phyloP scores from a whole-genome alignment of 2,888 invertebrate species.

The Tachystola acroxantha region DNA sequence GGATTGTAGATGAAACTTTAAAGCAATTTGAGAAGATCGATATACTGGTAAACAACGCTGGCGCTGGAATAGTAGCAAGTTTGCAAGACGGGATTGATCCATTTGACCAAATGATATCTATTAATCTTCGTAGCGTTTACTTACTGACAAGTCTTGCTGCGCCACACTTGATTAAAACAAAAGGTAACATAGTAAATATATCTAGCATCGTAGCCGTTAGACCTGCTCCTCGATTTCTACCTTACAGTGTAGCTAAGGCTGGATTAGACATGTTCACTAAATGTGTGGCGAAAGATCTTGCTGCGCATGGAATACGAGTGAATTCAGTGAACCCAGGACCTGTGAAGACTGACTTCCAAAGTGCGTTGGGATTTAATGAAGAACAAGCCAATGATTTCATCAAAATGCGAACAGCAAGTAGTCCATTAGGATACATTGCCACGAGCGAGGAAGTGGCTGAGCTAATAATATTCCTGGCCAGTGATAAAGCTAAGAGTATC shows the following conservation, averaged over 20 bases:
- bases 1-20: slow-evolving; percentile 14
- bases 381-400: not conserved
- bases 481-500: slow-evolving; percentile 12
- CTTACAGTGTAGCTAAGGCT: slow-evolving; percentile 83
- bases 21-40: slow-evolving; percentile 17
- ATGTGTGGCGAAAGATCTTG: slow-evolving; percentile 81
- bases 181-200: slow-evolving; percentile 20
- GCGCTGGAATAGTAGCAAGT: slow-evolving; percentile 8
- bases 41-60: slow-evolving; percentile 20
- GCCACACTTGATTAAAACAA: slow-evolving; percentile 14
- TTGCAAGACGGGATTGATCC: slow-evolving; percentile 10
- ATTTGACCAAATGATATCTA: slow-evolving; percentile 14
- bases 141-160: slow-evolving; percentile 14
- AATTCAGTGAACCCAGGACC: slow-evolving; percentile 85
- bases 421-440: slow-evolving; percentile 5
- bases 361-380: not conserved
- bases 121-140: slow-evolving; percentile 16
- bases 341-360: slow-evolving; percentile 43
- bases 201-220: slow-evolving; percentile 13
- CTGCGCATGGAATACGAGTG: slow-evolving; percentile 74
- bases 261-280: slow-evolving; percentile 85
- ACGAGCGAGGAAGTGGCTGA: slow-evolving; percentile 12
- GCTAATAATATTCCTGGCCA: slow-evolving; percentile 12
- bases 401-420: not conserved
- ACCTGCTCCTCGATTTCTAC: not conserved